Conservation (phyloP, 2,113 vertebrate genomes). For the Pteruthius melanotis region DNA sequence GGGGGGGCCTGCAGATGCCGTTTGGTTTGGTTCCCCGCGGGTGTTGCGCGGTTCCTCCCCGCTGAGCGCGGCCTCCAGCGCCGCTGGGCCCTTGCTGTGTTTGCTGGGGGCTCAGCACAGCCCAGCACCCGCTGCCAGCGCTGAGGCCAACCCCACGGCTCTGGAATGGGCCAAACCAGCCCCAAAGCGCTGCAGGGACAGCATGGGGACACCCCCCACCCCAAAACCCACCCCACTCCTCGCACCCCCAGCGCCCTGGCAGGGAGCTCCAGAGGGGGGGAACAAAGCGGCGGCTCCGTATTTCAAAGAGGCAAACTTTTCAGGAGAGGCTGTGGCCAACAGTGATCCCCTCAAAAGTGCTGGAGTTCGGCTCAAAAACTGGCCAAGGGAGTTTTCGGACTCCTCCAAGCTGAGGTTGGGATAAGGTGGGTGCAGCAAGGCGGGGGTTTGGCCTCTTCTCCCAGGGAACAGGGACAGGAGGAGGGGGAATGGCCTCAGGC, state of each 20-base stretch:
- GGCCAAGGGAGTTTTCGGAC: not conserved
- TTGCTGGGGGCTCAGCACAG: conserved; percentile 16
- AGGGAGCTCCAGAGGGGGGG: not conserved
- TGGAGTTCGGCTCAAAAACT: not conserved
- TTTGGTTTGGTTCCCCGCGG: not conserved
- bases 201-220: not conserved
- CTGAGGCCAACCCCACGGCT: conserved; percentile 60
- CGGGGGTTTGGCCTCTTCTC: rapidly evolving
- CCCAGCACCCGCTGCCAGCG: conserved; percentile 42
- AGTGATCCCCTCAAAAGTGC: rapidly evolving
- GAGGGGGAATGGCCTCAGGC: not conserved
- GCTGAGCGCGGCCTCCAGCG: not conserved
- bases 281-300: not conserved
- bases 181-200: conserved; percentile 6
- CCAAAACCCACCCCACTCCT: not conserved
- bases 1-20: conserved; percentile 22
- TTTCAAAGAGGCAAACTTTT: not conserved
- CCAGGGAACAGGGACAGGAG: not conserved
- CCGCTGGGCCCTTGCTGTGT: conserved; percentile 71
- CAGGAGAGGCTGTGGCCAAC: not conserved
- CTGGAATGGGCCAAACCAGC: conserved; percentile 43
- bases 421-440: not conserved
- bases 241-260: not conserved
- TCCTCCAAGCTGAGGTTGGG: not conserved
- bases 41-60: not conserved